A percentile compares a stretch with the other conserved stretches of the same genome.
phyloP scores from a whole-genome alignment of 2,797 vertebrate species.

The Molossus alvarezi region DNA sequence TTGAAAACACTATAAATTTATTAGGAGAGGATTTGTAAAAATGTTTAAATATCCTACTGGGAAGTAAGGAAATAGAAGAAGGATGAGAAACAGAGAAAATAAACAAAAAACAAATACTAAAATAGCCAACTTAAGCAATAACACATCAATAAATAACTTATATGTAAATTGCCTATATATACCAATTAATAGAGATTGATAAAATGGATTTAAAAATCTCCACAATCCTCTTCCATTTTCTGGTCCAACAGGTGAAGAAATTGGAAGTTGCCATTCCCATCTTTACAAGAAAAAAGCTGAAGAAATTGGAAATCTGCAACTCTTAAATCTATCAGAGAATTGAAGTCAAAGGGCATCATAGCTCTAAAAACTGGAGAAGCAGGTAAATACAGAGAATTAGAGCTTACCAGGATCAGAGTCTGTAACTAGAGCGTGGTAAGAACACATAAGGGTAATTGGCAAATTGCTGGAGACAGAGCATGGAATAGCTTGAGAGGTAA shows the following conservation, averaged over 20 bases:
- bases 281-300: neutral
- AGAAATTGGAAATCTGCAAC: constrained; percentile 24
- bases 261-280: neutral
- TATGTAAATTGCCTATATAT: neutral
- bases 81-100: constrained; percentile 31
- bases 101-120: neutral
- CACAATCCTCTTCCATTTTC: constrained; percentile 2
- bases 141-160: constrained; percentile 20
- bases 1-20: neutral
- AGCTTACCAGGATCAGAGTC: neutral
- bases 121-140: neutral
- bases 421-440: neutral
- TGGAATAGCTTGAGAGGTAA: neutral
- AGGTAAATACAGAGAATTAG: neutral
- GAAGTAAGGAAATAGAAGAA: neutral
- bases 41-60: neutral
- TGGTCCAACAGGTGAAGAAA: neutral
- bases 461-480: neutral
- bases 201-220: neutral
- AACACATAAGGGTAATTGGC: neutral
- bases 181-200: neutral
- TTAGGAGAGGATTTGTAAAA: constrained; percentile 17
- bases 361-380: neutral
- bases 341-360: neutral
- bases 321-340: neutral